Percentiles rank a stretch among this genome's conserved stretches.
phyloP scores from a whole-genome alignment of 2,797 vertebrate genomes.

The Siniperca obscura region DNA sequence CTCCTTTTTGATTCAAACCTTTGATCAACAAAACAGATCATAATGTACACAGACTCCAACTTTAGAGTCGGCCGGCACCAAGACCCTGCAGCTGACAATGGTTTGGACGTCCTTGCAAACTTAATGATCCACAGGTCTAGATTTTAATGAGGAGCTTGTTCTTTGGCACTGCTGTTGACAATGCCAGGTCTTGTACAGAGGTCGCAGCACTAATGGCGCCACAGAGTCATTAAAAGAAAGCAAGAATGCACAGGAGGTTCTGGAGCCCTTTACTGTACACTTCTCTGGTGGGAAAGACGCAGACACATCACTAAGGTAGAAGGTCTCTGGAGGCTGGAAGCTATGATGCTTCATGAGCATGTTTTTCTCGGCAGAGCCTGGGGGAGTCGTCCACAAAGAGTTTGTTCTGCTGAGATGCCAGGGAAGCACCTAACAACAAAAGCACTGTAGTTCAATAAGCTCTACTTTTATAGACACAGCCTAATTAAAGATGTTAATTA shows the following conservation, averaged over 20 bases:
- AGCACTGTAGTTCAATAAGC: constrained; percentile 38
- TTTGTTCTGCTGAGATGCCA: constrained; percentile 51
- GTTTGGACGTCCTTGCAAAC: constrained; percentile 71
- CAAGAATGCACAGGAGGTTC: constrained; percentile 59
- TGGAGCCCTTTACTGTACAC: constrained; percentile 54
- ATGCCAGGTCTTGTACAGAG: constrained; percentile 65
- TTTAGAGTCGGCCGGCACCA: constrained; percentile 35
- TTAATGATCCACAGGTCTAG: constrained; percentile 75
- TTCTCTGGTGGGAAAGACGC: constrained; percentile 51
- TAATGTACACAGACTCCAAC: neutral
- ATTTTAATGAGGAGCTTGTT: constrained; percentile 80
- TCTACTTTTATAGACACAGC: constrained; percentile 46
- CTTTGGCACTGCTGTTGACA: constrained; percentile 61
- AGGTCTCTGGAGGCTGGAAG: constrained; percentile 62
- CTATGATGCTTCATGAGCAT: constrained; percentile 69
- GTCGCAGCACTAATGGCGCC: constrained; percentile 66
- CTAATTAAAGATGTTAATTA: constrained; percentile 53
- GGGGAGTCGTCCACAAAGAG: constrained; percentile 61
- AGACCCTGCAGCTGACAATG: constrained; percentile 53
- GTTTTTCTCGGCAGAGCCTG: constrained; percentile 73
- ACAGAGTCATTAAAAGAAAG: constrained; percentile 72
- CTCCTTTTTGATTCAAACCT: constrained; percentile 11
- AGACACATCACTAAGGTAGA: constrained; percentile 69
- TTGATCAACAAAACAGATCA: constrained; percentile 29
- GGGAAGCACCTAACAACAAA: constrained; percentile 58